These are phyloP conservation scores for Plecotus auritus DNA, from an alignment of 2,113 vertebrate species.

Conservation along the genomic window DNA sequence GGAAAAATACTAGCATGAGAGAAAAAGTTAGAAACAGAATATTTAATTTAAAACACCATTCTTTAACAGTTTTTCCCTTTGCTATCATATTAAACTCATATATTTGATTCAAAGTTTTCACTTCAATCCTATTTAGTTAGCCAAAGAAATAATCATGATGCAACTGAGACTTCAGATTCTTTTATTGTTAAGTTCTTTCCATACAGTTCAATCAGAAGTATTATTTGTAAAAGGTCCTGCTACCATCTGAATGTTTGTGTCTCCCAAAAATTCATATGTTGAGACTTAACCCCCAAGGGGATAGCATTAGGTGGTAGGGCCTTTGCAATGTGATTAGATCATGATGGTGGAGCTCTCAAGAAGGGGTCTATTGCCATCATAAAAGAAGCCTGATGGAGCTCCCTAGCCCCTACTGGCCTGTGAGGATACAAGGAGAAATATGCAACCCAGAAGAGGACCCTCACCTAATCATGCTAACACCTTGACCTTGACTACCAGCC, in stretches of 20 bases:
- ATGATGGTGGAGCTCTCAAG: not conserved
- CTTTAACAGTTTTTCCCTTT: constrained; percentile 50
- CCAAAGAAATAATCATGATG: not conserved
- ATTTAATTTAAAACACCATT: constrained; percentile 47
- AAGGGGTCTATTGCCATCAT: not conserved
- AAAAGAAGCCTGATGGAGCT: not conserved
- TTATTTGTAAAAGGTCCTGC: not conserved
- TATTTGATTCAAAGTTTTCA: not conserved
- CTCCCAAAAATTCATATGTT: not conserved
- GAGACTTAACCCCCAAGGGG: not conserved
- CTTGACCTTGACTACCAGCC: not conserved
- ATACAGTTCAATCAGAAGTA: not conserved
- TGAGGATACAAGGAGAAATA: not conserved
- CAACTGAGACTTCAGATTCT: not conserved
- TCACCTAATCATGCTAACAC: not conserved
- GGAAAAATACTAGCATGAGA: constrained; percentile 43
- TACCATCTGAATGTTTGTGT: not conserved
- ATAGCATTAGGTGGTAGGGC: not conserved
- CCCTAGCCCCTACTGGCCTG: not conserved
- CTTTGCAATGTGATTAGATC: not conserved
- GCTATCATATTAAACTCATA: constrained; percentile 30
- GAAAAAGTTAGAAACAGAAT: constrained; percentile 51
- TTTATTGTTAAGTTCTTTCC: not conserved
- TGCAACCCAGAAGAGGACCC: not conserved
- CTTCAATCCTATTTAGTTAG: not conserved